A percentile compares a stretch with the other conserved stretches of the same genome.
phyloP scores from a whole-genome alignment of 2,113 vertebrate genomes.

The Speoplatyrhinus poulsoni region DNA sequence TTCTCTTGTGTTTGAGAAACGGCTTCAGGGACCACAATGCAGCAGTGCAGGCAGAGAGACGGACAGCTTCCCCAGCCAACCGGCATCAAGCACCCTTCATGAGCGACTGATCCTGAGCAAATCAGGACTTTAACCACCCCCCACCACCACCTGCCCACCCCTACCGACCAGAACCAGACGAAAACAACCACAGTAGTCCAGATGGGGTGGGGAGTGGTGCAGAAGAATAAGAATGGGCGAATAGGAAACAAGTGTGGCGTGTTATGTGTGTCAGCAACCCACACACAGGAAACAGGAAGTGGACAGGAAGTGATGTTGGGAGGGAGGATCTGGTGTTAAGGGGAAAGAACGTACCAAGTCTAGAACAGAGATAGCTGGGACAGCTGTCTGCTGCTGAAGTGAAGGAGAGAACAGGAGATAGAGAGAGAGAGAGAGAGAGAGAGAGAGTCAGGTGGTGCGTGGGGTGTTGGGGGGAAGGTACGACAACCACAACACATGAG shows the following conservation, averaged over 20 bases:
- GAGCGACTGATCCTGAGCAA: constrained; percentile 25
- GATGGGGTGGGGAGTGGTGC: constrained; percentile 44
- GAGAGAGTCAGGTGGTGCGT: constrained; percentile 11
- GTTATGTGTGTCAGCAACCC: constrained; percentile 56
- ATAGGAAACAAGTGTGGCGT: constrained; percentile 53
- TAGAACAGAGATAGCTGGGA: constrained; percentile 99
- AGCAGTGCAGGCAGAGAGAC: constrained; percentile 53
- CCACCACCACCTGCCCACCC: neutral
- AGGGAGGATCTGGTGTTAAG: constrained; percentile 69
- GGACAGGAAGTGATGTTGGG: constrained; percentile 75
- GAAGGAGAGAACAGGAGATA: constrained; percentile 54
- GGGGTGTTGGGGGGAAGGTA: constrained; percentile 12
- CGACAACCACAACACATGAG: neutral
- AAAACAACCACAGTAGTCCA: constrained; percentile 49
- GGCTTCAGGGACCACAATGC: neutral
- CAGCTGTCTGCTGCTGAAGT: constrained; percentile 97
- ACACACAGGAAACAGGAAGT: constrained; percentile 73
- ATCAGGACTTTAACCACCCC: constrained; percentile 24
- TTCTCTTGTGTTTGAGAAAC: neutral
- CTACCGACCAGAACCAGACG: constrained; percentile 9
- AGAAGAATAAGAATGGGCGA: constrained; percentile 55
- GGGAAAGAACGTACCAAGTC: constrained; percentile 98
- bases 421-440: constrained; percentile 50
- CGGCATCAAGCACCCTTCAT: constrained; percentile 40
- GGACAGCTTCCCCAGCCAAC: constrained; percentile 42